Base-by-base conservation (phyloP, 2,797 vertebrate species). In the Sebastes taczanowskii region DNA sequence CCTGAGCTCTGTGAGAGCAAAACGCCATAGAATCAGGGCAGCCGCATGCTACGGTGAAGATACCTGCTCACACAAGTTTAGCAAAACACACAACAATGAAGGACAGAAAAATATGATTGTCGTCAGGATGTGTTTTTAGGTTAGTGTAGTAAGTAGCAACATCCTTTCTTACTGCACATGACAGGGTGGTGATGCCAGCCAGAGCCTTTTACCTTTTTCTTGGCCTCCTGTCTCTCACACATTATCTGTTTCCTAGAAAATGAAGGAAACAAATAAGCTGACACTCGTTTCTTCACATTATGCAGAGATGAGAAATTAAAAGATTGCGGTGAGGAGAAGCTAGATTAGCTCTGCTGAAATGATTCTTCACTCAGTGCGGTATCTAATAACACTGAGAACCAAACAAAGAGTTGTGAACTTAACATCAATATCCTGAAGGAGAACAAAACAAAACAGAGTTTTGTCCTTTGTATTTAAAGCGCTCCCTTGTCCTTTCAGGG, bases 81-180 rank as follows among this genome's bases (percentile, higher is more conserved):
- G 68, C 64, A 78, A 81, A 91, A 87, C 34, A 64, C 68, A 82
- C 61, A 72, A 82, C 64, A 68, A 74, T 74, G 74, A 78, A 84
- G 65, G 71, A 83, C 85, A 56, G 49, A 83, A 61, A 72, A 78
- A 80, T 70, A 84, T 84, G 94, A 94, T 93, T 94, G 93, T 94
- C 93, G 20, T 77, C 78, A 52, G 86, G 75, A 82, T 87, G 71
- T 78, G 84, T 38, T 81, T 85, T 86, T 66, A 42, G 70, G 61
- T 60, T 66, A 6, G 22, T 83, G 74, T 32, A 56, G 82, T 70
- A 77, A 80, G 74, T 34, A 79, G 81, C 67, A 83, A 62, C 76
- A 42, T 71, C 78, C 42, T 55, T 49, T 52, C 85, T 46, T 55
- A 38, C 81, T 72, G 66, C 75, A 87, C 74, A 74, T 78, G 73